These are phyloP conservation scores for Reinhardtius hippoglossoides DNA, from an alignment of 2,113 vertebrate genomes.

Conservation along the genomic window DNA sequence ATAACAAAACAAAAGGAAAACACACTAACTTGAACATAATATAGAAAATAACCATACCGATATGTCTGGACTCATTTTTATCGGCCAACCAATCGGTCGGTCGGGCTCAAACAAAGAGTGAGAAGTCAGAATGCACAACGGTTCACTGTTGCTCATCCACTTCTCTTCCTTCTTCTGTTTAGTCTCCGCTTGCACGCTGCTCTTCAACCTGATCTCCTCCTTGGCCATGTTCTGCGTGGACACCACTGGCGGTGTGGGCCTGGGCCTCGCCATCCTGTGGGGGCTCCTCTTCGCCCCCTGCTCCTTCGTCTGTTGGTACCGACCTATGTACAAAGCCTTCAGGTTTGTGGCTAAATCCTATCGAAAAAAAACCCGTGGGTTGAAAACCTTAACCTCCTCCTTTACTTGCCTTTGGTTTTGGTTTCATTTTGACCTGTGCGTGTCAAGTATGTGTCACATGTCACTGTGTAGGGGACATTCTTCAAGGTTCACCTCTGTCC, in stretches of 20 bases:
- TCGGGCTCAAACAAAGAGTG: no score
- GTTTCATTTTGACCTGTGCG: background rate
- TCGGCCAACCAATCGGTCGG: no score
- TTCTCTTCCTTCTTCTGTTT: conserved; percentile 6
- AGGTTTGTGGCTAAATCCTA: conserved; percentile 78
- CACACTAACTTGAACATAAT: no score
- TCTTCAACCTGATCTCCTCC: conserved; percentile 90
- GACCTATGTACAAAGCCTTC: conserved; percentile 97
- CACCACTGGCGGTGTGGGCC: conserved; percentile 77
- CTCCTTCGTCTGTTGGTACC: conserved; percentile 96
- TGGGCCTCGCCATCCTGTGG: conserved; percentile 96
- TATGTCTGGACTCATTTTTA: no score
- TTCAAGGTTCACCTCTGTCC: background rate
- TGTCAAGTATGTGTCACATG: background rate
- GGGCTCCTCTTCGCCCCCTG: conserved; percentile 92
- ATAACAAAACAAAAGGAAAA: no score
- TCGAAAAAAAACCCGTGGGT: background rate
- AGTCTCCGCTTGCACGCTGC: conserved; percentile 87
- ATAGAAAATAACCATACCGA: no score
- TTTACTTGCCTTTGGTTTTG: background rate
- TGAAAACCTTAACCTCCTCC: background rate
- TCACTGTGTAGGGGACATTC: background rate
- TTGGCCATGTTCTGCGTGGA: conserved; percentile 90
- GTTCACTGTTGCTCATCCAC: background rate
- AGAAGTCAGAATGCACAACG: no score